phyloP scores from a whole-genome alignment of 2,113 vertebrate genomes.

The Sander vitreus region DNA sequence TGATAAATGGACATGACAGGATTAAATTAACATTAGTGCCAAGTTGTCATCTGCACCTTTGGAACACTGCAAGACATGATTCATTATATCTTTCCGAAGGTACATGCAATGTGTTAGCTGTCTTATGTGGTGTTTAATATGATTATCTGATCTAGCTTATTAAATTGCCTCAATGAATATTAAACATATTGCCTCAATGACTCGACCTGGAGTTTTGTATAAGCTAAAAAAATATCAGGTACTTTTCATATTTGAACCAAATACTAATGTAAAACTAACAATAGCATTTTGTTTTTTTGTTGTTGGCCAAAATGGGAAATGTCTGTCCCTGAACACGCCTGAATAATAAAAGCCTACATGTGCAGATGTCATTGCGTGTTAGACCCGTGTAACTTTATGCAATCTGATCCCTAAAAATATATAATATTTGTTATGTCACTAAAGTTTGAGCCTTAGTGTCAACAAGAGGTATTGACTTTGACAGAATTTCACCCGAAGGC shows the following conservation, averaged over 20 bases:
- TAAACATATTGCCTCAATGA: neutral
- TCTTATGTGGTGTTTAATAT: neutral
- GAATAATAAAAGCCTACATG: conserved; percentile 9
- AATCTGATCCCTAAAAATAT: conserved; percentile 17
- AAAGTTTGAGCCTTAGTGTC: neutral
- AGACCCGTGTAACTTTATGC: conserved; percentile 17
- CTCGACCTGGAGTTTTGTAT: neutral
- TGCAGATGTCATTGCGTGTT: conserved; percentile 10
- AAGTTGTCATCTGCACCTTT: neutral
- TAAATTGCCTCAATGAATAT: no score
- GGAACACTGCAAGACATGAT: neutral
- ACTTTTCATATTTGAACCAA: no score
- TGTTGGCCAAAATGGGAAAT: no score
- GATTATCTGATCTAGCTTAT: no score
- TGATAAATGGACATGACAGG: neutral
- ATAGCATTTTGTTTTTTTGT: no score
- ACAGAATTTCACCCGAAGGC: conserved; percentile 38
- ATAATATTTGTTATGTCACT: conserved; percentile 36
- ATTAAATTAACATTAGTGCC: neutral
- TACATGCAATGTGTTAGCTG: neutral
- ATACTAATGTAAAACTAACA: no score
- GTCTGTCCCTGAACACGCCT: neutral
- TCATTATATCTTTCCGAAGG: neutral
- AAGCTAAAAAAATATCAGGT: no score
- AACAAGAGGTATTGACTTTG: conserved; percentile 13